Base-by-base conservation (phyloP, 2,888 invertebrate genomes). In the Scaptomyza polygonia region DNA sequence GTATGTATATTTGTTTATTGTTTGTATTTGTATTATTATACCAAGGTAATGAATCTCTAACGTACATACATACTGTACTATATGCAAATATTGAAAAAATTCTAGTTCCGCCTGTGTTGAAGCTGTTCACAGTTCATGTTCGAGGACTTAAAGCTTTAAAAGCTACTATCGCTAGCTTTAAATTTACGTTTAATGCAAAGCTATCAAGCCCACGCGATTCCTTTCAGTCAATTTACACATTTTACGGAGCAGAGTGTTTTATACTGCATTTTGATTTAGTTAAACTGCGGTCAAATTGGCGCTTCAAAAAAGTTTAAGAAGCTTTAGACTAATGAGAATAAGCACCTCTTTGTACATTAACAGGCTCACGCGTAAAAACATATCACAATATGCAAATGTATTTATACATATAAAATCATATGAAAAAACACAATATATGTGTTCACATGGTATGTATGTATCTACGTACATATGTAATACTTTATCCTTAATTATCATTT, bases 91-190 rank as follows among this genome's bases (percentile, higher is more conserved):
- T 48, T 57, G 18, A 40, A 43, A n/a, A 16, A 39, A 55, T 58
- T 70, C 55, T 25, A 52, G 72, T 65, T 43, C 14, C 42, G 40
- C 34, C 12, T 16, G 36, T 34, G 43, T 49, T 56, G 55, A 44
- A 72, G 52, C 55, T 53, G 61, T 48, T 64, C 58, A 44, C 56
- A 47, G 64, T 48, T 64, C 44, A 36, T 40, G 56, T 58, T 43
- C 18, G 53, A 61, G 47, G 53, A 74, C 54, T 70, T 61, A 53
- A 58, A 74, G 74, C 74, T 76, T 74, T 72, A 18, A 72, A 74
- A 72, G 77, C 76, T 72, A 14, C 53, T 25, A 27, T 51, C 45
- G 51, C 34, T 32, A 72, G 68, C 72, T 72, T 73, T 57, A 68
- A 53, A 66, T 53, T 72, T 48, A 52, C 57, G 67, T 67, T 57